Conservation (phyloP, 2,113 vertebrate genomes). For the Camelus dromedarius region DNA sequence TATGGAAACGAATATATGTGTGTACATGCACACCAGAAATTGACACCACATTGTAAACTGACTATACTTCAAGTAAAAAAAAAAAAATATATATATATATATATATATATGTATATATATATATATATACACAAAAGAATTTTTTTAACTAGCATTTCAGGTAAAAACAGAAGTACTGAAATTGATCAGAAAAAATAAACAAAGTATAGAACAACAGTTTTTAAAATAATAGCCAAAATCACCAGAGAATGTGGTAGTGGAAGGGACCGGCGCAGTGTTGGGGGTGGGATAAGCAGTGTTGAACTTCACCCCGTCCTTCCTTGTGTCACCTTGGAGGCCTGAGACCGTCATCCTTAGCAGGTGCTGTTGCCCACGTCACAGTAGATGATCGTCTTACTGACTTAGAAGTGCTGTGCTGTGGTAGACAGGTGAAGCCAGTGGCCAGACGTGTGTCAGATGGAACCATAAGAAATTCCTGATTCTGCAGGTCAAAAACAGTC, state of each 20-base stretch:
- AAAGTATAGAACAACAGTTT: background rate
- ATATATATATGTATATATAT: no score
- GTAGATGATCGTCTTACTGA: background rate
- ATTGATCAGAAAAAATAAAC: background rate
- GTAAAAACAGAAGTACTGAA: conserved; percentile 8
- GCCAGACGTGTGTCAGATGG: background rate
- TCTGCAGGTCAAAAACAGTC: background rate
- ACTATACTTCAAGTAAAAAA: no score
- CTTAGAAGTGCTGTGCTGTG: background rate
- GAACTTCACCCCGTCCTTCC: background rate
- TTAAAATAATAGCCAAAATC: background rate
- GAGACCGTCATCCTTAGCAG: rapidly evolving
- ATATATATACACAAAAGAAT: background rate
- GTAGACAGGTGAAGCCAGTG: background rate
- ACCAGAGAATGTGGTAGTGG: background rate
- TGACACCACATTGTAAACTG: no score
- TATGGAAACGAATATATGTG: no score
- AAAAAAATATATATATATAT: no score
- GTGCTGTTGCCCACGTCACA: rapidly evolving
- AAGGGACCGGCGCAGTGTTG: background rate
- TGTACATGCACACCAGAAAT: no score
- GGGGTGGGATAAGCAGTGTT: background rate
- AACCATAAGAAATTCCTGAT: background rate
- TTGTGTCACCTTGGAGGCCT: rapidly evolving
- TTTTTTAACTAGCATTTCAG: background rate